Evolutionary conservation across 2,888 invertebrate species (phyloP).

Genomic region (Parnassius mnemosyne): DNA sequence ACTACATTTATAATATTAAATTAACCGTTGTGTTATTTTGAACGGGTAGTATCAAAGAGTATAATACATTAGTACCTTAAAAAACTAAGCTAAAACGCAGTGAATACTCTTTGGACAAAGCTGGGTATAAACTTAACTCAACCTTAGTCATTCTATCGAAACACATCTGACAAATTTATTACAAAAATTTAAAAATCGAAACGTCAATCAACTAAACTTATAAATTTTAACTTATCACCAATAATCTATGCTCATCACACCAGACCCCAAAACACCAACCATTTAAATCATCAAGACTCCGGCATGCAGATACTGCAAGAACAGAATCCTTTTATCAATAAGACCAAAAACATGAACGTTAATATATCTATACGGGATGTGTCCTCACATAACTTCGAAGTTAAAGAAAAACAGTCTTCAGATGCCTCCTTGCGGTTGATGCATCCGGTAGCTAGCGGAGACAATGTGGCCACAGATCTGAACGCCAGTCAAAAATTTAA

Average conservation of each 20-base stretch:
- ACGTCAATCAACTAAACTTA: slow-evolving; percentile 5
- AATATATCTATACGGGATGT: slow-evolving; percentile 41
- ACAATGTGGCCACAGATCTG: slow-evolving; percentile 61
- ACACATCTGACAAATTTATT: slow-evolving; percentile 15
- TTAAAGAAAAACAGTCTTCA: slow-evolving; percentile 65
- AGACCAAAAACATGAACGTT: slow-evolving; percentile 47
- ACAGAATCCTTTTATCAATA: slow-evolving; percentile 45
- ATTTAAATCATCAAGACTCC: slow-evolving; percentile 29
- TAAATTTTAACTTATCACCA: no score
- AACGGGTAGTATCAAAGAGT: no score
- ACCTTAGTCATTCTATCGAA: slow-evolving; percentile 9
- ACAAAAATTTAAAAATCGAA: slow-evolving; percentile 24
- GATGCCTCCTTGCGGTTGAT: slow-evolving; percentile 56
- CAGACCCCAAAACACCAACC: slow-evolving; percentile 20
- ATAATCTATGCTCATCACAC: slow-evolving; percentile 1
- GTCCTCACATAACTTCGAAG: slow-evolving; percentile 52
- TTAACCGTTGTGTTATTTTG: no score
- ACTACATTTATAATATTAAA: no score
- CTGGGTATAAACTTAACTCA: no score
- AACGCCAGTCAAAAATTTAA: slow-evolving; percentile 60
- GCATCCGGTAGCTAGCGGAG: slow-evolving; percentile 74
- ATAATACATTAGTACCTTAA: no score
- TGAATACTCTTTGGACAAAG: no score
- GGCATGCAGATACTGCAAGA: slow-evolving; percentile 67
- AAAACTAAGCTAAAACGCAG: no score